Evolutionary conservation across 2,113 vertebrate species (phyloP).

Genomic region (Gallinago paraguaiae): DNA sequence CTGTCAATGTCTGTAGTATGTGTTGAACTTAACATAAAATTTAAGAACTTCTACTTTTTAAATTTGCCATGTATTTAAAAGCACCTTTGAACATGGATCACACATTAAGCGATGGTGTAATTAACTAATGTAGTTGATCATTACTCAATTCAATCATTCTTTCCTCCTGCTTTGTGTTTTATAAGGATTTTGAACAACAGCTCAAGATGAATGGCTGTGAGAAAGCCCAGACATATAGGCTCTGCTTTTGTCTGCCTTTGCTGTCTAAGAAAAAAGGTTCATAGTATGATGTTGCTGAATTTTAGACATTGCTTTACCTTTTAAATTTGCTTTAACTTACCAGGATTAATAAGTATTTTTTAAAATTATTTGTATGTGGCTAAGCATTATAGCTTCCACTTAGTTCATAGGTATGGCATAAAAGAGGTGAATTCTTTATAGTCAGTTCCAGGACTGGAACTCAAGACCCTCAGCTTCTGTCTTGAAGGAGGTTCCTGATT

Average conservation of each 20-base stretch:
- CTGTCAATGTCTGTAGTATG: constrained; percentile 27
- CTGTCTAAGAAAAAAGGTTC: not conserved
- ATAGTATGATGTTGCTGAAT: not conserved
- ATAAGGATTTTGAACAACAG: not conserved
- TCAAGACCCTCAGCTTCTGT: not conserved
- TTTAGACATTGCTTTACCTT: not conserved
- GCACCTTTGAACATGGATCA: not conserved
- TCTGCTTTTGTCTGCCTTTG: constrained; percentile 7
- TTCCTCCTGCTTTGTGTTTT: constrained; percentile 23
- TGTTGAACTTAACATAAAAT: not conserved
- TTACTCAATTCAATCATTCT: not conserved
- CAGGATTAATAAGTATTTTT: not conserved
- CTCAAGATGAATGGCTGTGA: not conserved
- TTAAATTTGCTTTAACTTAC: not conserved
- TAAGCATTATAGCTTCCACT: not conserved
- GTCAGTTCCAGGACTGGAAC: not conserved
- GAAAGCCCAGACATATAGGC: not conserved
- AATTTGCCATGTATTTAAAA: constrained; percentile 1
- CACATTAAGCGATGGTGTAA: not conserved
- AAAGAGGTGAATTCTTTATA: not conserved
- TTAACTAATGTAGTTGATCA: constrained; percentile 7
- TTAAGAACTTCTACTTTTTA: not conserved
- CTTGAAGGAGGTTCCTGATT: not conserved
- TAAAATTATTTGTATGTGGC: not conserved
- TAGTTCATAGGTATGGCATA: not conserved